Conservation (phyloP, 2,797 vertebrate species). For the Oophaga sylvatica region DNA sequence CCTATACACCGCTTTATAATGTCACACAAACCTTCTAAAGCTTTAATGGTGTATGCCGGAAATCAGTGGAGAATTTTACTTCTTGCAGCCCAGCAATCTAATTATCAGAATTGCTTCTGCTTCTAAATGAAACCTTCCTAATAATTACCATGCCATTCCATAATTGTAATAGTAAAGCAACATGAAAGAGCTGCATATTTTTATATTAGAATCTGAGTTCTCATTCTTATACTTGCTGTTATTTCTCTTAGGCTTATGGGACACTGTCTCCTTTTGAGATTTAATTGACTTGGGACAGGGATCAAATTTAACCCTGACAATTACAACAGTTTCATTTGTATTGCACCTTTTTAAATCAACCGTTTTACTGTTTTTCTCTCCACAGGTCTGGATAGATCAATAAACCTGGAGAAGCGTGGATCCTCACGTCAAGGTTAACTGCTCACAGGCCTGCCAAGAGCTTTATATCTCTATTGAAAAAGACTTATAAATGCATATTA, state of each 20-base stretch:
- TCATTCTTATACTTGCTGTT: not conserved
- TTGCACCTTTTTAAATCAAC: slow-evolving; percentile 25
- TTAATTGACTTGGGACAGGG: slow-evolving; percentile 20
- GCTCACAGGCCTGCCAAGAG: slow-evolving; percentile 50
- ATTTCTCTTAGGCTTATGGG: not conserved
- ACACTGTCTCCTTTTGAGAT: not conserved
- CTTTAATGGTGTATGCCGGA: not conserved
- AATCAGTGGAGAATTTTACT: not conserved
- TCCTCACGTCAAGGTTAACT: slow-evolving; percentile 44
- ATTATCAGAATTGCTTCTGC: not conserved
- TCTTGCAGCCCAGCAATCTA: not conserved
- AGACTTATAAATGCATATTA: slow-evolving; percentile 5
- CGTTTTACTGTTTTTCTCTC: slow-evolving; percentile 28
- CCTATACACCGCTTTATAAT: not conserved
- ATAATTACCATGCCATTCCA: not conserved
- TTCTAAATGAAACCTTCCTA: not conserved
- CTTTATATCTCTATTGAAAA: slow-evolving; percentile 33
- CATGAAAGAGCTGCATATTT: not conserved
- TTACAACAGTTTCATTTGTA: slow-evolving; percentile 26
- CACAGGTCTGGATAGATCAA: slow-evolving; percentile 40
- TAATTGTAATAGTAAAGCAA: not conserved
- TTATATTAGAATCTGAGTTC: not conserved
- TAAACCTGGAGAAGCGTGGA: slow-evolving; percentile 36
- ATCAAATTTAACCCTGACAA: slow-evolving; percentile 2
- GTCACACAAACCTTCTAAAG: not conserved